Base-by-base conservation (phyloP, 2,888 invertebrate genomes). In the Drosophila ezoana region DNA sequence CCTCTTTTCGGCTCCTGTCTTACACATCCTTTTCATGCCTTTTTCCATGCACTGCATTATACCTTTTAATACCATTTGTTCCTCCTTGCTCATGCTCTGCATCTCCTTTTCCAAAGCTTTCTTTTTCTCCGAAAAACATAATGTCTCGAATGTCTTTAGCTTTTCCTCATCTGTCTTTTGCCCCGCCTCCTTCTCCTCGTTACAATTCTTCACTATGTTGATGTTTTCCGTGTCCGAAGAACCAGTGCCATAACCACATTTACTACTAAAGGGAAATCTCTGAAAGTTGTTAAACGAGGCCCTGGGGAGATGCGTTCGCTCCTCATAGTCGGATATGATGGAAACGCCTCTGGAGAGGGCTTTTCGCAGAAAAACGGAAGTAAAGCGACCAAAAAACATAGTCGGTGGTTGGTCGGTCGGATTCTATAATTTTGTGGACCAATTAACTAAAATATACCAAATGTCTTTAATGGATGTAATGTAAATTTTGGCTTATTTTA, bases 21-120 rank as follows among this genome's bases (percentile, higher is more conserved):
- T 37, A 28, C 47, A 56, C 4, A 9, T 47, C 11, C 5, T 13
- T 10, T 8, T 1, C 23, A 56, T 56, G 14, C 35, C 14, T 4
- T 44, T n/a, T 2, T 56, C 23, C 10, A 56, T 11, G 8, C 56
- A 56, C 1, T 35, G 13, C 10, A 13, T 13, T 14, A 54, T 44
- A 11, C 23, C 20, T 3, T 23, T 13, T 1, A 54, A 9, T 16
- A 28, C 5, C 5, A 28, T 10, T 3, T 28, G 35, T 2, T 56
- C 56, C 1, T 2, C 6, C 23, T 56, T 23, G 8, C 3, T 4
- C 35, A 56, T 37, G 16, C 6, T 6, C 16, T 37, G 2, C 10
- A 56, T 23, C 2, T 56, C 16, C 16, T n/a, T 16, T 3, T 23
- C 10, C 13, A 47, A 37, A 4, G 4, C 2, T 38, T 18, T 16